Conservation (phyloP, 2,797 vertebrate species). For the Scolopax rusticola region DNA sequence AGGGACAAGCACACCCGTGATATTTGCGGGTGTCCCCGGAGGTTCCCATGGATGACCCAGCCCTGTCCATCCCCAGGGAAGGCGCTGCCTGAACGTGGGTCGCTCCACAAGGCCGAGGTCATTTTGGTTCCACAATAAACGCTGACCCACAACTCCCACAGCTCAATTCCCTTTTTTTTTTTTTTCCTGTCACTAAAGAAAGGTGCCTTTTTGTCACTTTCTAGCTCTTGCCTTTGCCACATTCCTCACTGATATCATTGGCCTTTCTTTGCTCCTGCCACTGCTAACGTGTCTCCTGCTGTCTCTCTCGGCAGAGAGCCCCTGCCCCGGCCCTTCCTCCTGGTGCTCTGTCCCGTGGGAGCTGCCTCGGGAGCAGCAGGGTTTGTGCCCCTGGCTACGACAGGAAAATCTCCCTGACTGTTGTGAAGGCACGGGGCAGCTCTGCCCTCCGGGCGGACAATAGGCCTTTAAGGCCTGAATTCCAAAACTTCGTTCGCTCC, state of each 20-base stretch:
- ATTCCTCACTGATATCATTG: neutral
- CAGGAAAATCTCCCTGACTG: neutral
- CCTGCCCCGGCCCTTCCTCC: neutral
- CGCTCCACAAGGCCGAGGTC: neutral
- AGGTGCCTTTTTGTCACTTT: neutral
- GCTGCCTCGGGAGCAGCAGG: neutral
- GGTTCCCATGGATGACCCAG: neutral
- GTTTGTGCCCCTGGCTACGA: neutral
- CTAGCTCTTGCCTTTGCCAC: slow-evolving; percentile 26
- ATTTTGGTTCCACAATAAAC: neutral
- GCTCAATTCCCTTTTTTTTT: neutral
- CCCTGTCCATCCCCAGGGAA: neutral
- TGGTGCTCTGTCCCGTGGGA: neutral
- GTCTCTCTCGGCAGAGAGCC: neutral
- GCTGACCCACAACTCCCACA: neutral
- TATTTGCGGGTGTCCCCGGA: neutral
- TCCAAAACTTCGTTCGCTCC: neutral
- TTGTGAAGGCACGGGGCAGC: neutral
- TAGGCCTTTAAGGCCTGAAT: neutral
- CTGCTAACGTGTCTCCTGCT: slow-evolving; percentile 13
- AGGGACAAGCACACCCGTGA: slow-evolving; percentile 9
- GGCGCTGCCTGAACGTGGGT: neutral
- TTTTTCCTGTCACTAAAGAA: neutral
- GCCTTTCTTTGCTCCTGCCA: neutral
- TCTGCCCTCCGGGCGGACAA: neutral